Evolutionary conservation across 2,113 vertebrate species (phyloP).

Genomic region (Erythrolamprus reginae): DNA sequence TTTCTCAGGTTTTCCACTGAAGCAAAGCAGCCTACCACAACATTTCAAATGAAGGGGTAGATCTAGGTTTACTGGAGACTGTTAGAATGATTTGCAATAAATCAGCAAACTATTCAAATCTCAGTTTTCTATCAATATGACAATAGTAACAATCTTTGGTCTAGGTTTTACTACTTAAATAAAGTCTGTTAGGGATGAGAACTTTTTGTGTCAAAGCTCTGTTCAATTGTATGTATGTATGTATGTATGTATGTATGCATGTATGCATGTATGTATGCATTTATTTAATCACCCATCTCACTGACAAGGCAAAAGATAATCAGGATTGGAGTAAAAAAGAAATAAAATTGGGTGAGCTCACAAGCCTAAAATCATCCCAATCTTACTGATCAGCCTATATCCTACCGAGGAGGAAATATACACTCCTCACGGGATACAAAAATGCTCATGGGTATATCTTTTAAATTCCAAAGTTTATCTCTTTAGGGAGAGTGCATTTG

Average conservation of each 20-base stretch:
- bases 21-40: background rate
- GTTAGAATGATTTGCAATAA: background rate
- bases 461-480: slow-evolving; percentile 54
- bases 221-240: too few species aligned
- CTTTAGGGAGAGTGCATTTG: slow-evolving; percentile 66
- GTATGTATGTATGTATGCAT: too few species aligned
- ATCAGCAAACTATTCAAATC: background rate
- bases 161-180: background rate
- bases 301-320: background rate
- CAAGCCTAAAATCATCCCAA: background rate
- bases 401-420: background rate
- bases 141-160: background rate
- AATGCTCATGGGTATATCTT: slow-evolving; percentile 38
- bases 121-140: background rate
- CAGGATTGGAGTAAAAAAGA: background rate
- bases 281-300: too few species aligned
- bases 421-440: background rate
- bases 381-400: background rate
- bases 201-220: background rate
- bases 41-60: background rate
- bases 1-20: background rate
- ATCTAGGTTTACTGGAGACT: background rate
- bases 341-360: background rate
- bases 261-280: too few species aligned
- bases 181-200: background rate